Evolutionary conservation across 2,888 invertebrate genomes (phyloP).

Genomic region (Lasioglossum oenotherae): DNA sequence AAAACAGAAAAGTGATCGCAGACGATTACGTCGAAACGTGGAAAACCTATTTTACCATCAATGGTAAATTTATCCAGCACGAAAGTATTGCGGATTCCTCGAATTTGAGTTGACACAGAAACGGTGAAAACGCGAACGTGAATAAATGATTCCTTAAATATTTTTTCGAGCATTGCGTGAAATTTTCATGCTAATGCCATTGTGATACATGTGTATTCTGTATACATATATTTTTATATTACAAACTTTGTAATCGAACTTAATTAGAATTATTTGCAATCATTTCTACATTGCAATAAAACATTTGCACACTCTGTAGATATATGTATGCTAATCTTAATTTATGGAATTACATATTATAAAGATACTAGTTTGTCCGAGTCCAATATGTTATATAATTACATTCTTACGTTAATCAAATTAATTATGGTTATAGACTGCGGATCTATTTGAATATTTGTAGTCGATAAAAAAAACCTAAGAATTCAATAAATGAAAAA

Average conservation of each 20-base stretch:
- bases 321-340: neutral
- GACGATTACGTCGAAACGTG: neutral
- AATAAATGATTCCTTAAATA: conserved; percentile 7
- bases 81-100: neutral
- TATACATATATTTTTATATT: conserved; percentile 35
- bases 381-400: neutral
- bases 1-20: neutral
- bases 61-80: neutral
- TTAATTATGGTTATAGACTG: neutral
- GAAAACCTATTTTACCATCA: neutral
- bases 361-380: neutral
- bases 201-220: conserved; percentile 6
- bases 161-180: conserved; percentile 7
- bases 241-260: conserved; percentile 6
- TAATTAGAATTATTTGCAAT: conserved; percentile 17
- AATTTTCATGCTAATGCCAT: neutral
- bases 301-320: neutral
- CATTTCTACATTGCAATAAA: conserved; percentile 15
- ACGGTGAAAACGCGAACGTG: neutral
- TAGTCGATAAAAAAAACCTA: neutral
- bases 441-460: neutral
- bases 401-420: neutral
- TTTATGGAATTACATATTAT: neutral
- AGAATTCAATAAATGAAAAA: neutral
- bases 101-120: neutral